Evolutionary conservation across 2,888 invertebrate genomes (phyloP).

Genomic region (Oscheius sp.): DNA sequence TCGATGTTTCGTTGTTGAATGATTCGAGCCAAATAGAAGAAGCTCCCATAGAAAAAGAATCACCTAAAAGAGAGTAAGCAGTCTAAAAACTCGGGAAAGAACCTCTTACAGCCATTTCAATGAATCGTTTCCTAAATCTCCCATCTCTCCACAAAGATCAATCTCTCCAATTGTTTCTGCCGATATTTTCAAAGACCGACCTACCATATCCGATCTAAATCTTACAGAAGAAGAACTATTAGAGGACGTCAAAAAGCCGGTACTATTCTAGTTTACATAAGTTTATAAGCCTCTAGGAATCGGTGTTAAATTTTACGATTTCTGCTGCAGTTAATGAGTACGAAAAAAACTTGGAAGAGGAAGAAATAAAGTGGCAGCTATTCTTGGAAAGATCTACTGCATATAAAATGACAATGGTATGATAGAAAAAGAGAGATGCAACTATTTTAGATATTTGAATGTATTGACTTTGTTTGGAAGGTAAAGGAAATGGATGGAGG

Average conservation of each 20-base stretch:
- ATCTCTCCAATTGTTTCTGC: not conserved
- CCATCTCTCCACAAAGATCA: not conserved
- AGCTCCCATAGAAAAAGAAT: not conserved
- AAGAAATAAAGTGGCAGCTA: not conserved
- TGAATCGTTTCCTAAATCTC: constrained; percentile 3
- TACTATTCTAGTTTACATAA: not conserved
- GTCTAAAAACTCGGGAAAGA: not conserved
- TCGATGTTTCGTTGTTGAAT: not conserved
- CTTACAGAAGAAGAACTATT: constrained; percentile 1
- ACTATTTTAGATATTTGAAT: not conserved
- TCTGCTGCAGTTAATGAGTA: not conserved
- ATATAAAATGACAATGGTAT: not conserved
- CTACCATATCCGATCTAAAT: not conserved
- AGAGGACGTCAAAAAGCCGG: constrained; percentile 7
- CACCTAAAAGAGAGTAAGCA: constrained; percentile 4
- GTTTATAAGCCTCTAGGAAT: not conserved
- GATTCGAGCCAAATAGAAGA: not conserved
- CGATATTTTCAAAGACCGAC: not conserved
- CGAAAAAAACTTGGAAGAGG: not conserved
- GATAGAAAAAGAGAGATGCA: too few species aligned
- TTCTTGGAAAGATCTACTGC: not conserved
- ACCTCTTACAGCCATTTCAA: not conserved
- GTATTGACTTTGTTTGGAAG: constrained; percentile 3
- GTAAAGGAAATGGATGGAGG: not conserved
- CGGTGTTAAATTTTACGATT: not conserved